Base-by-base conservation (phyloP, 2,113 vertebrate species). In the Agapornis roseicollis region DNA sequence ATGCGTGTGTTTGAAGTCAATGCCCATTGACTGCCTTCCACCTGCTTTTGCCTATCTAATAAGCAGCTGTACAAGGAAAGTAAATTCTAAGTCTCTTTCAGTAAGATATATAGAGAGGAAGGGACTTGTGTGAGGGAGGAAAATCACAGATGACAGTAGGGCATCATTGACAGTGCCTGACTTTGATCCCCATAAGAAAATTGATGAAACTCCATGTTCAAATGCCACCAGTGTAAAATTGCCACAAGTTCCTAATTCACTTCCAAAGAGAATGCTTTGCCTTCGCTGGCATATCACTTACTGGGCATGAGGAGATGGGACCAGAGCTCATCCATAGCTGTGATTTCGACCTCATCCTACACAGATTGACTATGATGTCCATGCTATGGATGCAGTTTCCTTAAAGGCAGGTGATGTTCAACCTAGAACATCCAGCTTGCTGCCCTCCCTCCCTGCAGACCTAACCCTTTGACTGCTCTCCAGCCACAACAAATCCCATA, bases 41-140 rank as follows among this genome's bases (percentile, higher is more conserved):
- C 35, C 17, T 5, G 0, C 44, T 68, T 4, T 6, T 1, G 0
- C 71, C 7, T 0, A 8, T 3, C 0, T 22, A 66, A 29, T 37
- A 60, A 25, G 60, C 46, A 73, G 58, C 28, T 42, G 10, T 55
- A 22, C 23, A 9, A 47, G 66, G 22, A 24, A 70, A 58, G 39
- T 11, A 63, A 56, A 19, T 29, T 11, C 49, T 25, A 29, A 52
- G 42, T 28, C 39, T 15, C 52, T 60, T 39, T 9, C 29, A 58
- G 28, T 1, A 7, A 41, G 31, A 37, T 22, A 44, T 10, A 41
- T 0, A 19, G 39, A 84, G 29, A 56, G 19, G n/a, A 61, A 71
- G 35, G 4, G 42, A 55, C 17, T 22, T 19, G 6, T 5, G 18
- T 2, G 56, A 50, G 17, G 10, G 6, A 13, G 1, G 1, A 17